Percentiles rank a stretch among this genome's conserved stretches.
Conservation (phyloP, 2,888 invertebrate species). For the Chalcis sispes region DNA sequence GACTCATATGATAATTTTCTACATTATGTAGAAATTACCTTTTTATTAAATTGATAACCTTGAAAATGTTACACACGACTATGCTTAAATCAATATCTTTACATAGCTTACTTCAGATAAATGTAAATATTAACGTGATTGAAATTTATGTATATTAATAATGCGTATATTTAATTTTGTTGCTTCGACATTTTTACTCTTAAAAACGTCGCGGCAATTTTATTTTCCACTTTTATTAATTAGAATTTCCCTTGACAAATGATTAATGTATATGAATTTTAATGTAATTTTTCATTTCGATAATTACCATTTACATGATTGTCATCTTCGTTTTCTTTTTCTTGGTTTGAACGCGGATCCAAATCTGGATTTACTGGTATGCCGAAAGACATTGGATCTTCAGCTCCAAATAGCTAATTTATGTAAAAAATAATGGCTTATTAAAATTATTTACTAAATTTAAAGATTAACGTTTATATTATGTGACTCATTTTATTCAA, state of each 20-base stretch:
- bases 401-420: slow-evolving; percentile 73
- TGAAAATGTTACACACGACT: slow-evolving; percentile 3
- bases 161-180: background rate
- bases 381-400: slow-evolving; percentile 75
- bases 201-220: no score
- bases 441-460: slow-evolving; percentile 15
- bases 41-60: slow-evolving; percentile 9
- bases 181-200: background rate
- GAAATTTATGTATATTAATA: background rate
- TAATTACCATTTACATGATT: slow-evolving; percentile 44
- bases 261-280: background rate
- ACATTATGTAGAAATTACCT: background rate
- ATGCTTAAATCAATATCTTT: slow-evolving; percentile 14
- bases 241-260: background rate
- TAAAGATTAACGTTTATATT: slow-evolving; percentile 7
- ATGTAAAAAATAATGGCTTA: slow-evolving; percentile 26
- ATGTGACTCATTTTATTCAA: no score
- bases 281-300: background rate
- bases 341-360: slow-evolving; percentile 66
- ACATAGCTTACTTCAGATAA: background rate
- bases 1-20: no score
- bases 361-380: slow-evolving; percentile 73
- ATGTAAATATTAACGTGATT: slow-evolving; percentile 10
- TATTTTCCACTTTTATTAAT: background rate
- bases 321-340: slow-evolving; percentile 67